phyloP scores from a whole-genome alignment of 2,888 invertebrate genomes.

The Brenthis hecate region DNA sequence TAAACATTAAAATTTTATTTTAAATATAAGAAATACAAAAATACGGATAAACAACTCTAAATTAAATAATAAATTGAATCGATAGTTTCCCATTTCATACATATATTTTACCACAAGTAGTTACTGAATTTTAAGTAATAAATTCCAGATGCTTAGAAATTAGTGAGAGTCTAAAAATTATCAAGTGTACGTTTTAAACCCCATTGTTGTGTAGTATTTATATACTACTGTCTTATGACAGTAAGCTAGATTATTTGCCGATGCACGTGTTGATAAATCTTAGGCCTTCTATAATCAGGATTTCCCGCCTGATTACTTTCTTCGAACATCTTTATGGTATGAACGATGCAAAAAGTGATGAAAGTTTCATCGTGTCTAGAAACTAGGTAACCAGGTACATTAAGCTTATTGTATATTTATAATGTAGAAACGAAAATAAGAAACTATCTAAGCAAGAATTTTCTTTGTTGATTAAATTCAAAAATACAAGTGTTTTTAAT shows the following conservation, averaged over 20 bases:
- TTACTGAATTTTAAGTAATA: too few relatives aligned
- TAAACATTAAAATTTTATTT: too few relatives aligned
- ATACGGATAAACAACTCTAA: too few relatives aligned
- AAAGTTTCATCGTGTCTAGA: slow-evolving; percentile 39
- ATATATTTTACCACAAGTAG: too few relatives aligned
- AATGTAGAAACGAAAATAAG: slow-evolving; percentile 34
- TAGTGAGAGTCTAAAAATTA: too few relatives aligned
- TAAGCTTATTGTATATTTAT: slow-evolving; percentile 34
- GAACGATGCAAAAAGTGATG: slow-evolving; percentile 40
- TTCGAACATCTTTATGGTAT: slow-evolving; percentile 39
- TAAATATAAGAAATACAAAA: too few relatives aligned
- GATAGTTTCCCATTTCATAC: too few relatives aligned
- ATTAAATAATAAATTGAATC: too few relatives aligned
- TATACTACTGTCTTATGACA: too few relatives aligned
- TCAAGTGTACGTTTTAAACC: too few relatives aligned
- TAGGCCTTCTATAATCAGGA: slow-evolving; percentile 26
- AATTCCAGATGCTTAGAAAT: too few relatives aligned
- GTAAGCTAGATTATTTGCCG: neutral
- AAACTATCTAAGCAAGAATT: slow-evolving; percentile 9
- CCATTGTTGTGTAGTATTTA: too few relatives aligned
- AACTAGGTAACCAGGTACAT: slow-evolving; percentile 35
- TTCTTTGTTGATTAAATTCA: slow-evolving; percentile 7
- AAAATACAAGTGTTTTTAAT: neutral
- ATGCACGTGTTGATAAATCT: slow-evolving; percentile 10
- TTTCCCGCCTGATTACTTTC: slow-evolving; percentile 39